Percentiles rank a stretch among this genome's conserved stretches.
Conservation (phyloP, 2,113 vertebrate species). For the Laterallus jamaicensis region DNA sequence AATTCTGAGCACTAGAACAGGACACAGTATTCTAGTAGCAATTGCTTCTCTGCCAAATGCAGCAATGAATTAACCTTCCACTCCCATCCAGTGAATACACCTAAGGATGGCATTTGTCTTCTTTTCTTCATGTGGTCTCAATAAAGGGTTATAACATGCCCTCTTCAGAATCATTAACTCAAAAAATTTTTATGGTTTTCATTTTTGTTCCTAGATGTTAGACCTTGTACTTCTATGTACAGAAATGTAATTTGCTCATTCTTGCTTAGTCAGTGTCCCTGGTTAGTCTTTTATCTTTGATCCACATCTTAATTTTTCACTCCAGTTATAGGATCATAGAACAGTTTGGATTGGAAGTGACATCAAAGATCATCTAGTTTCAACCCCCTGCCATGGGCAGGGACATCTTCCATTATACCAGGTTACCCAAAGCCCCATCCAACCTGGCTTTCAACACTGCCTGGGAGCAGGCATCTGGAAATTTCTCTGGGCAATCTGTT, state of each 20-base stretch:
- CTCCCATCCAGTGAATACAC: not conserved
- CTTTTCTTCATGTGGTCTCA: not conserved
- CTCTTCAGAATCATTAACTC: not conserved
- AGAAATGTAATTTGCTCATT: not conserved
- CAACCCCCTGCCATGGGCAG: no score
- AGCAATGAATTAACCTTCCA: not conserved
- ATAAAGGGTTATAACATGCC: not conserved
- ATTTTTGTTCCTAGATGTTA: not conserved
- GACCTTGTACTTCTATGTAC: not conserved
- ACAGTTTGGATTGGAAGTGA: no score
- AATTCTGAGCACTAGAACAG: constrained; percentile 18
- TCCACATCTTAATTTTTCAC: not conserved
- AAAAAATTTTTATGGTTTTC: not conserved
- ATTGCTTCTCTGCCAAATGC: not conserved
- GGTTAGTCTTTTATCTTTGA: not conserved
- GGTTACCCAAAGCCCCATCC: no score
- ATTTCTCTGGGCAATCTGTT: no score
- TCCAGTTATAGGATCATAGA: not conserved
- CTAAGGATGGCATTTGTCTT: not conserved
- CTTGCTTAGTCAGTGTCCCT: not conserved
- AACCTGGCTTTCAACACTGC: no score
- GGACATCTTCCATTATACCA: no score
- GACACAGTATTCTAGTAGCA: constrained; percentile 21
- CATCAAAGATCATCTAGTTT: no score
- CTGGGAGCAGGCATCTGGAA: no score